phyloP scores from a whole-genome alignment of 2,888 invertebrate genomes.

The Drosophila emarginata region DNA sequence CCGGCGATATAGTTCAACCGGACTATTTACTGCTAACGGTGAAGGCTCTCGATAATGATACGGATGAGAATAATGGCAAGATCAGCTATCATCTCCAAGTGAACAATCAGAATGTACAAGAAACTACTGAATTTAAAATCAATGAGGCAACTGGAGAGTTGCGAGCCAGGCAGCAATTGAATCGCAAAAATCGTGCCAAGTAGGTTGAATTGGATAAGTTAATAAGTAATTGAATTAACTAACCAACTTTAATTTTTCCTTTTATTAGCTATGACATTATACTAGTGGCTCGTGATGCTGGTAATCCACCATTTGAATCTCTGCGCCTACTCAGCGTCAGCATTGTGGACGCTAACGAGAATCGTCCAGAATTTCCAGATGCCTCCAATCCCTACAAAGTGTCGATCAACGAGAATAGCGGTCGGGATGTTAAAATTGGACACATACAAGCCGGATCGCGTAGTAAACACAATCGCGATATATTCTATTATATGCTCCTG shows the following conservation, averaged over 20 bases:
- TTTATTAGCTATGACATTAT: slow-evolving; percentile 85
- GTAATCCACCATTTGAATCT: slow-evolving; percentile 91
- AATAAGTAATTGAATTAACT: background rate
- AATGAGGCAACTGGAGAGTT: slow-evolving; percentile 91
- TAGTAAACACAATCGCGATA: slow-evolving; percentile 90
- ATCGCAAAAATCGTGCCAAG: slow-evolving; percentile 88
- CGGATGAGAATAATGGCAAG: slow-evolving; percentile 89
- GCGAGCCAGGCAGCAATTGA: slow-evolving; percentile 89
- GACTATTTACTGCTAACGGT: slow-evolving; percentile 91
- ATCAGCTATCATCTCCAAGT: slow-evolving; percentile 93
- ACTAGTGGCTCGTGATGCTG: slow-evolving; percentile 92
- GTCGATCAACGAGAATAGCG: slow-evolving; percentile 88
- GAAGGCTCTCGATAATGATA: slow-evolving; percentile 91
- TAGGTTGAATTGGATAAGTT: slow-evolving; percentile 38
- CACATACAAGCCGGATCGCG: slow-evolving; percentile 84
- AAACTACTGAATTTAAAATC: slow-evolving; percentile 92
- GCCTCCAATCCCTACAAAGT: slow-evolving; percentile 87
- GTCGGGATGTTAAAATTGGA: slow-evolving; percentile 86
- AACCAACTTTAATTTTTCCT: too few species aligned
- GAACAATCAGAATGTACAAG: slow-evolving; percentile 88
- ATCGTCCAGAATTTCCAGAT: slow-evolving; percentile 89
- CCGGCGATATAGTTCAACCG: slow-evolving; percentile 90
- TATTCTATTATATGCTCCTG: slow-evolving; percentile 91
- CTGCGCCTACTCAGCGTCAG: slow-evolving; percentile 89
- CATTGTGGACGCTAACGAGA: slow-evolving; percentile 91